Evolutionary conservation across 1,140 invertebrate species (phyloP).

Genomic region (Sarcophaga bullata): DNA sequence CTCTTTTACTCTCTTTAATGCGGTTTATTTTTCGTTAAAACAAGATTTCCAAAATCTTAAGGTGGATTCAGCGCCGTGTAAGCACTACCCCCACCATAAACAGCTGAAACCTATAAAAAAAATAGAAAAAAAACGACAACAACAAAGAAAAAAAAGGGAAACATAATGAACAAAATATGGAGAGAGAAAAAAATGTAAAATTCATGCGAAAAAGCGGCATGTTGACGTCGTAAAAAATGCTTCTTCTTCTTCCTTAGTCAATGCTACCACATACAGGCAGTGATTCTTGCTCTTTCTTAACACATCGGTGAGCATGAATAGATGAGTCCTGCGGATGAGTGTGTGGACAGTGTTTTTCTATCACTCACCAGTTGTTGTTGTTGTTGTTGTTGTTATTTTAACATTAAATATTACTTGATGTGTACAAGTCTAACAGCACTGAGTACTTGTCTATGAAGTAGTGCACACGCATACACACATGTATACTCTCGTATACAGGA

Average conservation of each 20-base stretch:
- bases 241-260: background rate
- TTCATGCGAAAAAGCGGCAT: slow-evolving; percentile 30
- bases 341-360: background rate
- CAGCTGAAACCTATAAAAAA: background rate
- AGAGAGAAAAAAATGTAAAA: background rate
- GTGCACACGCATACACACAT: background rate
- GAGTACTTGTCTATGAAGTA: background rate
- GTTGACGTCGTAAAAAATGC: slow-evolving; percentile 24
- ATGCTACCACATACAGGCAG: background rate
- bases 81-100: slow-evolving; percentile 25
- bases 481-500: background rate
- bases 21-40: background rate
- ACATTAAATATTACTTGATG: slow-evolving; percentile 25
- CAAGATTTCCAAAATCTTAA: background rate
- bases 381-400: background rate
- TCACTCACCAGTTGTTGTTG: too few relatives aligned
- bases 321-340: background rate
- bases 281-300: background rate
- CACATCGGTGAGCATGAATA: background rate
- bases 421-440: slow-evolving; percentile 11
- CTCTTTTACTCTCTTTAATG: background rate
- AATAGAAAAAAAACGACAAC: background rate
- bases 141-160: background rate
- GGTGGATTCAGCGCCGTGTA: slow-evolving; percentile 9
- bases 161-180: background rate